Evolutionary conservation across 2,888 invertebrate species (phyloP).

Genomic region (Lacanobia wlatinum): DNA sequence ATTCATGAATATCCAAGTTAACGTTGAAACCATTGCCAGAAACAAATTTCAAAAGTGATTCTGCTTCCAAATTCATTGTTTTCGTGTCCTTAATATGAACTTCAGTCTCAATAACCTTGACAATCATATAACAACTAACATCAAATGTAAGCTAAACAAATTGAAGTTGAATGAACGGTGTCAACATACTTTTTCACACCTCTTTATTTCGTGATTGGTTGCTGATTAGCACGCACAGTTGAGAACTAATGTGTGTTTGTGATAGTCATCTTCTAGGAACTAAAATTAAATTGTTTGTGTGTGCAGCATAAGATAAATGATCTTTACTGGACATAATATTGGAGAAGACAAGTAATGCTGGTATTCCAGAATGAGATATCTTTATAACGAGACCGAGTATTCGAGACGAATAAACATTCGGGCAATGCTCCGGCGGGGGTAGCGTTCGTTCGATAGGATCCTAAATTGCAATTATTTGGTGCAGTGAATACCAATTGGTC

Average conservation of each 20-base stretch:
- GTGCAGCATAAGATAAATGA: conserved; percentile 12
- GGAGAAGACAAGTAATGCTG: conserved; percentile 14
- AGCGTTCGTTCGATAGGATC: conserved; percentile 12
- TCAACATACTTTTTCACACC: conserved; percentile 58
- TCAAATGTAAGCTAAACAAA: conserved; percentile 46
- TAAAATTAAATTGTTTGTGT: conserved; percentile 5
- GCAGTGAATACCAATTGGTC: conserved; percentile 36
- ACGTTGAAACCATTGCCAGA: not conserved
- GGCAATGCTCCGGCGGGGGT: conserved; percentile 17
- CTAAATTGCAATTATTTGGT: conserved; percentile 32
- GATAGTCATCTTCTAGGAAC: conserved; percentile 32
- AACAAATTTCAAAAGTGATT: not conserved
- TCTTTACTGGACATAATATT: conserved; percentile 10
- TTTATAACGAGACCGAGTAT: conserved; percentile 12
- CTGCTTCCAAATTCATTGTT: conserved; percentile 2
- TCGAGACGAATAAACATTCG: conserved; percentile 10
- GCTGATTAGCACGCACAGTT: conserved; percentile 54
- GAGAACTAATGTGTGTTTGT: conserved; percentile 27
- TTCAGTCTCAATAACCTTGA: conserved; percentile 37
- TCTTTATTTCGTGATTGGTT: conserved; percentile 51
- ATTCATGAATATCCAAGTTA: conserved; percentile 16
- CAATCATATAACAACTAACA: conserved; percentile 13
- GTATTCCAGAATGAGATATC: conserved; percentile 9
- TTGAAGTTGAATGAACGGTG: conserved; percentile 52
- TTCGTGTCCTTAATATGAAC: conserved; percentile 25